Conservation (phyloP, 2,888 invertebrate species). For the Serrognathus titanus region DNA sequence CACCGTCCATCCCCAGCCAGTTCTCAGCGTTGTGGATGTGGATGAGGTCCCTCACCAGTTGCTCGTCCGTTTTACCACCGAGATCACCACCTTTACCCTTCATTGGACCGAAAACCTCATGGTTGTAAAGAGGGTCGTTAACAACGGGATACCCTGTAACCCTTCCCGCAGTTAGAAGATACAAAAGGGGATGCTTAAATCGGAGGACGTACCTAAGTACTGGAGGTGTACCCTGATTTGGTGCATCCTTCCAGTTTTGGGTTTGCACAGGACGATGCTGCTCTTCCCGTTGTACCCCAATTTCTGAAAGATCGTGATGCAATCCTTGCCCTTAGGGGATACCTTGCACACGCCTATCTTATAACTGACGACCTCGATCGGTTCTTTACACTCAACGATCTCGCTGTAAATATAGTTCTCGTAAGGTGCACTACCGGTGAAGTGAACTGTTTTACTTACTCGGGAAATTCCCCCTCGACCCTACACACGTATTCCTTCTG, state of each 20-base stretch:
- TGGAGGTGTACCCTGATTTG: conserved; percentile 98
- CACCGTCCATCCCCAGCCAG: conserved; percentile 89
- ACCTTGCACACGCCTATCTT: conserved; percentile 97
- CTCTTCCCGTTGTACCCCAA: conserved; percentile 85
- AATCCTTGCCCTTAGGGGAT: conserved; percentile 88
- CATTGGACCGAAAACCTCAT: conserved; percentile 89
- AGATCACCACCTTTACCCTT: conserved; percentile 87
- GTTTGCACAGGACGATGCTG: conserved; percentile 91
- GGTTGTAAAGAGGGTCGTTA: conserved; percentile 96
- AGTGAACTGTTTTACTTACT: conserved; percentile 58
- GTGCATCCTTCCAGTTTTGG: conserved; percentile 96
- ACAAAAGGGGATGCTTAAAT: neutral
- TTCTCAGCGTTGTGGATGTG: conserved; percentile 92
- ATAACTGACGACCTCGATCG: conserved; percentile 90
- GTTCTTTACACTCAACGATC: conserved; percentile 80
- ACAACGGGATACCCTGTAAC: conserved; percentile 87
- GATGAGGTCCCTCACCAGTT: conserved; percentile 82
- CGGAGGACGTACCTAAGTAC: conserved; percentile 71
- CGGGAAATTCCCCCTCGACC: conserved; percentile 91
- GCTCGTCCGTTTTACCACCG: conserved; percentile 84
- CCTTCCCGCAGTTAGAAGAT: too few species aligned
- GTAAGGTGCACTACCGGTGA: neutral
- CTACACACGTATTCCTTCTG: conserved; percentile 94
- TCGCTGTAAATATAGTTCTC: conserved; percentile 55
- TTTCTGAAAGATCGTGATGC: conserved; percentile 86